Base-by-base conservation (phyloP, 2,797 vertebrate species). In the Gymnoscopelus microlampas region DNA sequence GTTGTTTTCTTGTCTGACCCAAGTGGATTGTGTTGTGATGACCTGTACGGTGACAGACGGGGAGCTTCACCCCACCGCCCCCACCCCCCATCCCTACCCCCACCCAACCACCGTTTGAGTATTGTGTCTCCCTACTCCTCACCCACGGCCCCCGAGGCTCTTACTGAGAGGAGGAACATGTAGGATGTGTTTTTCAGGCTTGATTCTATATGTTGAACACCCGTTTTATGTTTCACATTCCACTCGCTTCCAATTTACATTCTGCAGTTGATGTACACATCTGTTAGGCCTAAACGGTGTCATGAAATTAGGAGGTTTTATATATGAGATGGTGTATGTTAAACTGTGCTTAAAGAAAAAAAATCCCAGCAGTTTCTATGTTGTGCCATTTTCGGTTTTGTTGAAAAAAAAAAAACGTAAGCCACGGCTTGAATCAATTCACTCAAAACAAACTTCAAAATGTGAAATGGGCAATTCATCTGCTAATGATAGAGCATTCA, bases 41-140 rank as follows among this genome's bases (percentile, higher is more conserved):
- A 83, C 82, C 83, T 66, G 8, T 35, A 14, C 10, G 78, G 63
- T 82, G 85, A 88, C 58, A 68, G 83, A 80, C 73, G 65, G 29
- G 39, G 8, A n/a, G 7, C 39, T 9, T 9, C 62, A 0, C 50
- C 26, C 70, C 58, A 12, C 69, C 26, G 19, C 79, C 82, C 84
- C 65, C 4, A 19, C 60, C 32, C 32, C 32, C 32, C 32, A 29
- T 19, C 82, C 85, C 65, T 3, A 19, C 60, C 32, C 32, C 32
- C 32, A 4, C 14, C 19, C 19, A 19, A n/a, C 50, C 50, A 13
- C 50, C n/a, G 13, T 5, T 51, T 51, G 12, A 15, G 56, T 3
- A 76, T 86, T 84, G 82, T 86, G 76, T 83, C 74, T 68, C 6
- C 44, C 68, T 71, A 29, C 83, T 87, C 74, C 60, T 59, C 65